Base-by-base conservation (phyloP, 2,797 vertebrate species). In the Cryptoprocta ferox region DNA sequence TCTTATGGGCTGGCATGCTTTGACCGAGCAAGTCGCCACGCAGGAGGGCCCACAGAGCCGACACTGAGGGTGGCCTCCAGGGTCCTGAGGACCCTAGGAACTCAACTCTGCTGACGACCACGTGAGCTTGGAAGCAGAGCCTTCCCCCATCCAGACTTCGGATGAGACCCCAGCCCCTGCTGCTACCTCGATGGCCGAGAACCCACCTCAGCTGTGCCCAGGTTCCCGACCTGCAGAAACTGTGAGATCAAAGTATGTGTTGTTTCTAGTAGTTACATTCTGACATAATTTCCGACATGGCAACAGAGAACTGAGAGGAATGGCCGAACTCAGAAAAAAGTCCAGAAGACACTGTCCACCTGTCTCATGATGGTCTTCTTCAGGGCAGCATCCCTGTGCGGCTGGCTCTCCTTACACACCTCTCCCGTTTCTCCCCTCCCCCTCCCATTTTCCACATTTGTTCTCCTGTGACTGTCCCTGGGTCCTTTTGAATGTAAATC, bases 371-470 rank as follows among this genome's bases (percentile, higher is more conserved):
- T 15, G 30, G 35, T 35, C 16, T 14, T 30, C 14, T 18, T 53
- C 50, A 14, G 0, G 6, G 28, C 18, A 28, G 28, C 11, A 7
- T 30, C 30, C 11, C 61, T 66, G 42, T 2, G 4, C 0, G 6
- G 48, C 28, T 0, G 1, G 15, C 35, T 21, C 66, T n/a, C 18
- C 35, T 32, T 26, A 10, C 28, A 59, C 11, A 14, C 45, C 45
- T 21, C 35, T 32, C 53, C 53, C 42, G 1, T 59, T 16, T 86
- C 48, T 53, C 66, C 0, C 24, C n/a, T 19, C 48, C 35, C 39
- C n/a, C 68, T 30, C 18, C 26, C 4, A 6, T 73, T 21, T 16
- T 59, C 50, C 35, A 59, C 37, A 6, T 42, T 6, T 42, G 28
- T 73, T 59, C 68, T 76, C 26, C 35, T 28, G 66, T 13, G 48